Conservation (phyloP, 2,113 vertebrate genomes). For the Chiloscyllium plagiosum region DNA sequence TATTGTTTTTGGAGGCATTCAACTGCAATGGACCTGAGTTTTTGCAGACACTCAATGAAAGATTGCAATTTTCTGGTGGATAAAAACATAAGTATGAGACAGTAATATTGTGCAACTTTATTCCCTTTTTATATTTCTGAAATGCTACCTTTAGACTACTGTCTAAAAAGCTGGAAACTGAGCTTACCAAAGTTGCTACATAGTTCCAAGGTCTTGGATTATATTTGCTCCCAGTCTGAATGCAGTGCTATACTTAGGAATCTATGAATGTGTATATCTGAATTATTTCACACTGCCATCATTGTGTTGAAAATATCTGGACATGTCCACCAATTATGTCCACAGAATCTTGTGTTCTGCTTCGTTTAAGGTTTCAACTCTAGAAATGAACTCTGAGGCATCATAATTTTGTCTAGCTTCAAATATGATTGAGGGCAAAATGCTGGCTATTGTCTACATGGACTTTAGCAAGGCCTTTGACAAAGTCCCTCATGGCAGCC, state of each 20-base stretch:
- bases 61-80: neutral
- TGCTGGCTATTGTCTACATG: no score
- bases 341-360: neutral
- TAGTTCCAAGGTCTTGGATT: neutral
- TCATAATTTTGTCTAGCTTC: no score
- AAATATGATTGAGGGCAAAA: no score
- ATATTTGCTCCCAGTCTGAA: neutral
- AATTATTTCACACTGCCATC: neutral
- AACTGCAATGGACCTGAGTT: neutral
- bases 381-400: neutral
- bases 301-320: neutral
- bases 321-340: neutral
- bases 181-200: neutral
- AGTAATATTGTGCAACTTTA: neutral
- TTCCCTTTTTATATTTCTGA: neutral
- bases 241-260: neutral
- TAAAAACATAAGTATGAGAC: neutral
- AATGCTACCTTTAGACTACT: neutral
- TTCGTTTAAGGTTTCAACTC: neutral
- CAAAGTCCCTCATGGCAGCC: no score
- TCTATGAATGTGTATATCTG: neutral
- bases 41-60: neutral
- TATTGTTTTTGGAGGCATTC: no score
- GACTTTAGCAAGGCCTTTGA: no score
- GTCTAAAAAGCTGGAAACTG: neutral